These are phyloP conservation scores for Oxytorus armatus DNA, from an alignment of 2,888 invertebrate species.

Conservation along the genomic window DNA sequence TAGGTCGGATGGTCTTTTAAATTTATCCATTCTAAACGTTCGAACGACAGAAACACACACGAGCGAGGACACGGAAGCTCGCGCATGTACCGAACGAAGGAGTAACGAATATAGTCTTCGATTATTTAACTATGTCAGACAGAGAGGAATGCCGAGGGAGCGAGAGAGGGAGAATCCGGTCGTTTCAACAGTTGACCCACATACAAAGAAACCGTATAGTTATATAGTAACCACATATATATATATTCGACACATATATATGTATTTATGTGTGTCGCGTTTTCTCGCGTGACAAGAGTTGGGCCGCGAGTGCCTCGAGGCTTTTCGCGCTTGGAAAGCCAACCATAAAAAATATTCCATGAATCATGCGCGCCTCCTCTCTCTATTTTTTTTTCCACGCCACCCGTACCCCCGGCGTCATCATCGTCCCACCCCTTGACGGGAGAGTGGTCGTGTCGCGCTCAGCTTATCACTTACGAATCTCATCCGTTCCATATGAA, in stretches of 20 bases:
- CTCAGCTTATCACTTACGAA: slow-evolving; percentile 51
- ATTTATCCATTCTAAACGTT: not conserved
- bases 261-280: slow-evolving; percentile 1
- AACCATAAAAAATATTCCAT: slow-evolving; percentile 68
- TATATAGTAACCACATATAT: too few species aligned
- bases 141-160: slow-evolving; percentile 7
- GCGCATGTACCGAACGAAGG: not conserved
- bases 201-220: not conserved
- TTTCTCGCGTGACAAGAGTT: slow-evolving; percentile 63
- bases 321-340: slow-evolving; percentile 38
- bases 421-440: slow-evolving; percentile 17
- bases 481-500: slow-evolving; percentile 57
- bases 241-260: too few species aligned
- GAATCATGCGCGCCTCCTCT: slow-evolving; percentile 57
- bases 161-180: slow-evolving; percentile 20
- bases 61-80: too few species aligned
- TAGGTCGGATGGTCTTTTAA: too few species aligned
- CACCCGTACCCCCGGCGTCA: slow-evolving; percentile 13
- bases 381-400: slow-evolving; percentile 6
- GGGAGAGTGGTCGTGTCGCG: slow-evolving; percentile 18
- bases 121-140: slow-evolving; percentile 53
- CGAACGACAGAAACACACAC: not conserved
- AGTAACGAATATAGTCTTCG: slow-evolving; percentile 59
- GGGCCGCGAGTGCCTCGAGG: slow-evolving; percentile 40
- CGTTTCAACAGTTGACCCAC: slow-evolving; percentile 54